Evolutionary conservation across 2,113 vertebrate species (phyloP).

Genomic region (Myotis brandtii): DNA sequence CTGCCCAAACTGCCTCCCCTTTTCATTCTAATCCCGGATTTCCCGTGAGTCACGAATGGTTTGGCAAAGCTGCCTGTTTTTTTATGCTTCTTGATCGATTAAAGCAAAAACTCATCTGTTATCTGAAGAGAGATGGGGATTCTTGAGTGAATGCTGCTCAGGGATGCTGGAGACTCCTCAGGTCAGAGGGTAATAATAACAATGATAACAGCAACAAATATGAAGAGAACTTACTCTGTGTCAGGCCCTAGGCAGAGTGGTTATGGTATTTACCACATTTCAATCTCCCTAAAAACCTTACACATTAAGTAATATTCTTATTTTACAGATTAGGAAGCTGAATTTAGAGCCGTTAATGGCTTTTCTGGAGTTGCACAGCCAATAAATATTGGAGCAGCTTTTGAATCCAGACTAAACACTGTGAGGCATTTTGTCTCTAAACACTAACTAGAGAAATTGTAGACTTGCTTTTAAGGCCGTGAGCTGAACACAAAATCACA

Average conservation of each 20-base stretch:
- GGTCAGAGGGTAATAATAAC: background rate
- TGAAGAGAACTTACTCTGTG: background rate
- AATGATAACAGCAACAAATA: background rate
- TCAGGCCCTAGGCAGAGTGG: background rate
- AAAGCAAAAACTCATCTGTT: background rate
- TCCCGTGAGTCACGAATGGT: background rate
- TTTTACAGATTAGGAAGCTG: slow-evolving; percentile 25
- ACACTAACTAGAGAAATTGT: background rate
- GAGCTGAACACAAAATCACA: background rate
- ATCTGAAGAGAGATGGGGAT: background rate
- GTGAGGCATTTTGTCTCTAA: background rate
- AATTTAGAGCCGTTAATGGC: background rate
- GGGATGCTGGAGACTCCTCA: background rate
- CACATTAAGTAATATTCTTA: background rate
- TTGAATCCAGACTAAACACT: background rate
- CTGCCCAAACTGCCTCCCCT: background rate
- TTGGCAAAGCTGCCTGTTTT: background rate
- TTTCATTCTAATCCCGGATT: background rate
- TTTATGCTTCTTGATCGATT: background rate
- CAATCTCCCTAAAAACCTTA: background rate
- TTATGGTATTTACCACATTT: background rate
- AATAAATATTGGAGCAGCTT: background rate
- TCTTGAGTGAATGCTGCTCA: background rate
- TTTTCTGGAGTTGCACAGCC: background rate
- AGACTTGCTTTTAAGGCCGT: slow-evolving; percentile 25